These are phyloP conservation scores for Oxygymnocypris stewartii DNA, from an alignment of 2,113 vertebrate genomes.

Conservation along the genomic window DNA sequence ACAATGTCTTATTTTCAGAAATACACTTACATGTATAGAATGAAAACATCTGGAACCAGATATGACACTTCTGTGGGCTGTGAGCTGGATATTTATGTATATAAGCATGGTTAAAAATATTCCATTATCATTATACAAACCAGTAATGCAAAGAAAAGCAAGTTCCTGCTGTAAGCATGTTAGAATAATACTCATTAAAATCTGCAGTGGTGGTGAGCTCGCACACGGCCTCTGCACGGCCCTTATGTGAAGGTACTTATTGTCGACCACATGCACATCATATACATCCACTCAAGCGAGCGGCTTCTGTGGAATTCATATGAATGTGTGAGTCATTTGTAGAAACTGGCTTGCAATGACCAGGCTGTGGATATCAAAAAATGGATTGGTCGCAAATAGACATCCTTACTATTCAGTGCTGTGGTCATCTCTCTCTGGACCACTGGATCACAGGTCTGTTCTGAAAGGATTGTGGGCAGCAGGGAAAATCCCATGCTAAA, in stretches of 20 bases:
- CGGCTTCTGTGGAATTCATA: slow-evolving; percentile 59
- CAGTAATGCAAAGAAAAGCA: slow-evolving; percentile 54
- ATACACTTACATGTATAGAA: slow-evolving; percentile 26
- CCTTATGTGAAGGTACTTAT: slow-evolving; percentile 62
- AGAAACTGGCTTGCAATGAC: slow-evolving; percentile 56
- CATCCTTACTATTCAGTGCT: slow-evolving; percentile 44
- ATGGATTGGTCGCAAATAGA: slow-evolving; percentile 63
- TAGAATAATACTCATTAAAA: slow-evolving; percentile 74
- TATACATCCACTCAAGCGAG: slow-evolving; percentile 67
- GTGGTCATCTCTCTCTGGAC: slow-evolving; percentile 55
- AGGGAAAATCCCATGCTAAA: neutral
- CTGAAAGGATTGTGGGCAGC: neutral
- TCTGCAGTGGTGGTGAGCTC: slow-evolving; percentile 66
- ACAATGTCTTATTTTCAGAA: slow-evolving; percentile 40
- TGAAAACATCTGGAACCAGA: slow-evolving; percentile 47
- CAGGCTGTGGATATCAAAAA: slow-evolving; percentile 61
- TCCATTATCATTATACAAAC: slow-evolving; percentile 64
- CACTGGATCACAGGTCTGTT: slow-evolving; percentile 16
- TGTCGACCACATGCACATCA: slow-evolving; percentile 67
- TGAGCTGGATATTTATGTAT: slow-evolving; percentile 57
- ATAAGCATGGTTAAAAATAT: slow-evolving; percentile 66
- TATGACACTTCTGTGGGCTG: slow-evolving; percentile 48
- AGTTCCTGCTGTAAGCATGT: slow-evolving; percentile 60
- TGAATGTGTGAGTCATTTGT: slow-evolving; percentile 69
- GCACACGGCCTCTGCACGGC: slow-evolving; percentile 54